A percentile compares a stretch with the other conserved stretches of the same genome.
Conservation (phyloP, 2,888 invertebrate genomes). For the Conops quadrifasciatus region DNA sequence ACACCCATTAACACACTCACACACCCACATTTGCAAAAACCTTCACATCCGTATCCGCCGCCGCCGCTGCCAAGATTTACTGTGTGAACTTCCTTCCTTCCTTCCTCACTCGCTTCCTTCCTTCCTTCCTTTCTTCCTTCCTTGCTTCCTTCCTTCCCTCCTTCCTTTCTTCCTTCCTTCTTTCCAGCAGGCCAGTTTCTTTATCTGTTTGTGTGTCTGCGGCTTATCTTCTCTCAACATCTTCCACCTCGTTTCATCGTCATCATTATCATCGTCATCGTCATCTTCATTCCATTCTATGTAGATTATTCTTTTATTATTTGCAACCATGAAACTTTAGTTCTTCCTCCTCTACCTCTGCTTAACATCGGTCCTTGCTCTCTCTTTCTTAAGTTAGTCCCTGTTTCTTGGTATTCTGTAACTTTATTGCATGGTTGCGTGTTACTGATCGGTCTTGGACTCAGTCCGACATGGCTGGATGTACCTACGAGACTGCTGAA, state of each 20-base stretch:
- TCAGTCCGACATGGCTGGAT: background rate
- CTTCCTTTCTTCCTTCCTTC: background rate
- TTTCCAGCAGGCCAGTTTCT: background rate
- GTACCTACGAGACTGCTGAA: background rate
- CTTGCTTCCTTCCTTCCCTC: background rate
- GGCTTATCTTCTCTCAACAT: background rate
- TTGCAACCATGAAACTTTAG: constrained; percentile 25
- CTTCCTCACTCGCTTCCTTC: background rate
- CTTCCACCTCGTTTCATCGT: background rate
- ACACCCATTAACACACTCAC: constrained; percentile 15
- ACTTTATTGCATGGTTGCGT: constrained; percentile 31
- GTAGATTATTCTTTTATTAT: constrained; percentile 29
- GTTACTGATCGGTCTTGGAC: background rate
- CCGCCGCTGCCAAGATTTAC: constrained; percentile 3
- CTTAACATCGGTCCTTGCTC: too few species aligned
- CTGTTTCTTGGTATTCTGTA: constrained; percentile 8
- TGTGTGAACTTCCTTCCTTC: constrained; percentile 28
- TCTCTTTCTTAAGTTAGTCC: background rate
- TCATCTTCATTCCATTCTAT: constrained; percentile 12
- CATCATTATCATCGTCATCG: background rate
- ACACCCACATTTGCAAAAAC: background rate
- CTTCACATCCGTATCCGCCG: constrained; percentile 30
- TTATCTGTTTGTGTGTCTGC: too few species aligned
- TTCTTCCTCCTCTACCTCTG: background rate
- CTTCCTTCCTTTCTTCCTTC: background rate